Base-by-base conservation (phyloP, 2,797 vertebrate genomes). In the Hippocampus kuda region DNA sequence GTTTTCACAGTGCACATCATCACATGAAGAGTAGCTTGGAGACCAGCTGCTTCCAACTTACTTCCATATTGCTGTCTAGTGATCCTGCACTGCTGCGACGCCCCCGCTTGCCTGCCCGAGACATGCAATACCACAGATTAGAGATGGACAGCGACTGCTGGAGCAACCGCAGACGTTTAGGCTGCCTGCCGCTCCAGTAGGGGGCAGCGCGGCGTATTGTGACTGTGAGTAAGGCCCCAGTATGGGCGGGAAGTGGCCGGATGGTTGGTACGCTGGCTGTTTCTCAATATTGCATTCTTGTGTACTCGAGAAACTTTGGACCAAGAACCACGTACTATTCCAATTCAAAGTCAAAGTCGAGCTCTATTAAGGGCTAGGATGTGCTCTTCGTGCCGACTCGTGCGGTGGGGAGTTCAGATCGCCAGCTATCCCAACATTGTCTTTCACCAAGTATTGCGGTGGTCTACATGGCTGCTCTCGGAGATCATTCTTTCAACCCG, bases 11-110 rank as follows among this genome's bases (percentile, higher is more conserved):
- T 92, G 94, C 91, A 92, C 91, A 94, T 94, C 91, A 94, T 94
- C 90, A 92, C 91, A 93, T 89, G 92, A 92, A 88, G 88, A 94
- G 92, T 92, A 91, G 94, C 93, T 91, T 90, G 92, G 91, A 92
- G 90, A 90, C 89, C 92, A 91, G 91, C 91, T 86, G 88, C 94
- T 94, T 95, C 94, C 94, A 94, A 98, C 95, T 98, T 99, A 97
- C 96, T 97, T 99, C 95, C 94, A 98, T 94, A 97, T 95, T 97
- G 96, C 94, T 98, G 94, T 98, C 96, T 98, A 98, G 95, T 91
- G 95, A 98, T 97, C 95, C 96, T 93, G 96, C 95, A 97, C 96
- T 98, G 95, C 95, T 95, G 92, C 95, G 94, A 79, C 94, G 94
- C 91, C 96, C 95, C 88, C 95, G 94, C 93, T 98, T 98, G 94